Base-by-base conservation (phyloP, 2,888 invertebrate genomes). In the Cinara cedri region DNA sequence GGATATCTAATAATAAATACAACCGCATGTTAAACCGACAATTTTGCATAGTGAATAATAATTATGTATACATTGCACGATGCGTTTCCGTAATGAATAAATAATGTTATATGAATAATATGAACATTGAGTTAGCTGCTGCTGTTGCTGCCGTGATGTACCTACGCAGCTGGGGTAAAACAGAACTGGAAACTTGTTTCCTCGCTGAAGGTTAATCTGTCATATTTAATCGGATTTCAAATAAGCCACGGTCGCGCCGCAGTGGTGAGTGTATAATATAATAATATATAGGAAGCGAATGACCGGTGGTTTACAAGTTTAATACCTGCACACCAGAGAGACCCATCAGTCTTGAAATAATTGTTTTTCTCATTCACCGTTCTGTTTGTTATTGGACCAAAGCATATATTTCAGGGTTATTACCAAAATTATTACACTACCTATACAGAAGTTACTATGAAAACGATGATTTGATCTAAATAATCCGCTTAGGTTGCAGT, bases 141-240 rank as follows among this genome's bases (percentile, higher is more conserved):
- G n/a, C 26, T 51, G 51, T 14, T 26, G 34, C 34, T 6, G 34
- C 6, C 34, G 34, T 6, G 34, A 3, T 6, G 21, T 10, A 4
- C 11, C 26, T 16, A n/a, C 21, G 21, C 75, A 54, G 54, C 65
- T 54, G 75, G 49, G 62, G 62, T 34, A 6, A 6, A 62, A 16
- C 49, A 49, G 21, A 72, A 51, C 49, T 49, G 62, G 19, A 68
- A 65, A 46, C 46, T 57, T 49, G 57, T 68, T 68, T 26, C 19
- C 66, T 46, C 10, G 44, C 11, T 11, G 16, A 21, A 63, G 46
- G 65, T 68, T 55, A 76, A 68, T 65, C 76, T 55, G 66, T 66
- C 57, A 65, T 68, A 57, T 68, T 65, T 76, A 76, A 76, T 76
- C 55, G 66, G 76, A 66, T 76, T 76, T 57, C 66, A 34, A 66